Evolutionary conservation across 2,113 vertebrate genomes (phyloP).

Genomic region (Macaca mulatta): DNA sequence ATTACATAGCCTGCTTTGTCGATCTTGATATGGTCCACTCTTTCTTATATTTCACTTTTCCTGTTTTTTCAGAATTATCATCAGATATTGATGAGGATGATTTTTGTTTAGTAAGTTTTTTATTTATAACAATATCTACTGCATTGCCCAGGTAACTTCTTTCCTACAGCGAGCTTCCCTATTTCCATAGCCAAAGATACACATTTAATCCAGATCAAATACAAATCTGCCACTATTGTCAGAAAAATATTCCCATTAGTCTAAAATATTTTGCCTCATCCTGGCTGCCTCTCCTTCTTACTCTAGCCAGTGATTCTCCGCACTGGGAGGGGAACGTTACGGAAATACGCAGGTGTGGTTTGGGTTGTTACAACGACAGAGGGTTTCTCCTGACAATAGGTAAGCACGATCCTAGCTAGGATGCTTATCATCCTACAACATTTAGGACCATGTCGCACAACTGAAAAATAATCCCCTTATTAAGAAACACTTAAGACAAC

Average conservation of each 20-base stretch:
- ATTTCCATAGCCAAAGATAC: not conserved
- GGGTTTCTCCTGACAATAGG: not conserved
- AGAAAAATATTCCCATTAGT: not conserved
- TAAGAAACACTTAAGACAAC: not conserved
- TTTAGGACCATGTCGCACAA: not conserved
- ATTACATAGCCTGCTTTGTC: not conserved
- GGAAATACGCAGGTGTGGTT: not conserved
- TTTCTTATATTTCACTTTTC: constrained; percentile 23
- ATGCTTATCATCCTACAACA: not conserved
- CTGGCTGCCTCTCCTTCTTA: not conserved
- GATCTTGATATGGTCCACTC: constrained; percentile 7
- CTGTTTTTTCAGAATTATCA: constrained; percentile 59
- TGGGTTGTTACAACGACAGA: not conserved
- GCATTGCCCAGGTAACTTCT: not conserved
- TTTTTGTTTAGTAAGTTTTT: constrained; percentile 66
- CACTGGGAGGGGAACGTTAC: not conserved
- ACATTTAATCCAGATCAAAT: not conserved
- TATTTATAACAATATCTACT: constrained; percentile 57
- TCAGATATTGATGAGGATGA: constrained; percentile 68
- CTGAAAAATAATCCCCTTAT: not conserved
- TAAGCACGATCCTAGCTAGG: not conserved
- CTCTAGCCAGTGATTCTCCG: not conserved
- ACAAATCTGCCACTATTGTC: not conserved
- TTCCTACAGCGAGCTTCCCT: not conserved
- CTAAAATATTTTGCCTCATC: not conserved